Conservation (phyloP, 2,113 vertebrate genomes). For the Notiomystis cincta region DNA sequence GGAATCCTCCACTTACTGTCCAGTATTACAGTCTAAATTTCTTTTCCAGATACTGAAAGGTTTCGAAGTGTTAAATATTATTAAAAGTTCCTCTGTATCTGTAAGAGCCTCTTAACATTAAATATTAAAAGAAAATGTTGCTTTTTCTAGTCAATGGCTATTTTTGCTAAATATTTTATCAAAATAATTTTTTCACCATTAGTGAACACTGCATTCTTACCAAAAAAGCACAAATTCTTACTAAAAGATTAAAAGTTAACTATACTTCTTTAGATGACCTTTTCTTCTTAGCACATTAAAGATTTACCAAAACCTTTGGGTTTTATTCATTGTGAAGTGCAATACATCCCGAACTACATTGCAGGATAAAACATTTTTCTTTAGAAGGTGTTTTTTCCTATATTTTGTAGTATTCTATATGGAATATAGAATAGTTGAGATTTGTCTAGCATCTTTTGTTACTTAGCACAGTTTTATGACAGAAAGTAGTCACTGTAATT, state of each 20-base stretch:
- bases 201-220: background rate
- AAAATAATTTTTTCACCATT: background rate
- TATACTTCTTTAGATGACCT: background rate
- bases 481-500: background rate
- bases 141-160: background rate
- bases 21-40: background rate
- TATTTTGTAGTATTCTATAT: background rate
- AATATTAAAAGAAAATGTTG: constrained; percentile 1
- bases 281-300: background rate
- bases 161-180: background rate
- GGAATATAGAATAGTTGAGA: background rate
- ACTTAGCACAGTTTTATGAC: background rate
- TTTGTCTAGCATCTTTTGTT: background rate
- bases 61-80: background rate
- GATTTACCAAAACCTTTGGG: background rate
- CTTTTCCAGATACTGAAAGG: background rate
- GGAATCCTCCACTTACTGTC: background rate
- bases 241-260: background rate
- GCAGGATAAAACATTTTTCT: background rate
- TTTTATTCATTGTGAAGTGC: background rate
- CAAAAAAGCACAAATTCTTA: accelerated
- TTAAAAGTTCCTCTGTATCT: background rate
- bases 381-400: background rate
- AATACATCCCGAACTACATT: background rate
- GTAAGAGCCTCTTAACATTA: background rate